phyloP scores from a whole-genome alignment of 2,888 invertebrate species.

The Congeria kusceri region DNA sequence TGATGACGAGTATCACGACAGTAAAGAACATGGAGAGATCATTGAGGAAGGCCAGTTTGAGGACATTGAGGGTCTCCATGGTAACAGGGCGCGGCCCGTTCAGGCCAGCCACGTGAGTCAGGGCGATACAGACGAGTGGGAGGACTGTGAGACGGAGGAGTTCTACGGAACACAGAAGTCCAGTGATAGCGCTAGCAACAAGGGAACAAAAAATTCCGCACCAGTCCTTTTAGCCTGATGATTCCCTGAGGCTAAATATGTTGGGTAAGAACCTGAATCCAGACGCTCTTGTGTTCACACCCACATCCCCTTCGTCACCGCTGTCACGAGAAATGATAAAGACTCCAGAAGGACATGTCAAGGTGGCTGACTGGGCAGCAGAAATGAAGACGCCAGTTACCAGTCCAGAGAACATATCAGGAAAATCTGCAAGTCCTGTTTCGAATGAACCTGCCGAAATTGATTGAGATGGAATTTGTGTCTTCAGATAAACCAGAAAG shows the following conservation, averaged over 20 bases:
- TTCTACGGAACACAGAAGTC: constrained; percentile 58
- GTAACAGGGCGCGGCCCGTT: constrained; percentile 18
- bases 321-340: constrained; percentile 74
- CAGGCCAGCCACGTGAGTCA: constrained; percentile 66
- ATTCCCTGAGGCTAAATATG: constrained; percentile 52
- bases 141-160: constrained; percentile 71
- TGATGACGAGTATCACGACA: constrained; percentile 60
- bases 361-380: constrained; percentile 72
- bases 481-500: constrained; percentile 38
- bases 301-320: constrained; percentile 68
- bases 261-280: constrained; percentile 73
- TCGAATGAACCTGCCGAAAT: constrained; percentile 45
- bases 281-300: constrained; percentile 78
- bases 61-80: constrained; percentile 53
- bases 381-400: constrained; percentile 64
- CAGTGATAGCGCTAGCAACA: constrained; percentile 47
- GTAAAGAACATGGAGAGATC: constrained; percentile 56
- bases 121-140: constrained; percentile 77
- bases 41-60: constrained; percentile 68
- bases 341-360: constrained; percentile 70
- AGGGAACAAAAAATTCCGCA: constrained; percentile 48
- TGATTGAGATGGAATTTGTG: constrained; percentile 38
- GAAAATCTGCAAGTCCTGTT: constrained; percentile 48
- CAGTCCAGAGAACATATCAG: constrained; percentile 51
- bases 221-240: constrained; percentile 56